A percentile compares a stretch with the other conserved stretches of the same genome.
Evolutionary conservation across 1,140 invertebrate species (phyloP).

Genomic region (Camponotus floridanus): DNA sequence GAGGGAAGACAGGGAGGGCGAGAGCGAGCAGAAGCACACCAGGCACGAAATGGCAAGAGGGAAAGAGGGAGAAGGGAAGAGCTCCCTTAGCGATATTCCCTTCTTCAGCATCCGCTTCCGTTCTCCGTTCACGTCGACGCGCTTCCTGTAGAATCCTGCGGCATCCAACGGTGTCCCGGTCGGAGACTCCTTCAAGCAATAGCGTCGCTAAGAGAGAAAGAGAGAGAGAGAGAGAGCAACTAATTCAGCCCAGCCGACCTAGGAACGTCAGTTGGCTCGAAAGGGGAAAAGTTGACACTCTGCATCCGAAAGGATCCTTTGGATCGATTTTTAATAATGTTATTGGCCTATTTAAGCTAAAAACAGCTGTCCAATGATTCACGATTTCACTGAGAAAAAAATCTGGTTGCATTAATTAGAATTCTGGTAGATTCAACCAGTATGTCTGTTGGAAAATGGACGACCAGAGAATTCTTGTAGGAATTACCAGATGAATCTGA

Average conservation of each 20-base stretch:
- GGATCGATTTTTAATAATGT: conserved; percentile 18
- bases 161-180: conserved; percentile 7
- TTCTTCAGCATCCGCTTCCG: conserved; percentile 57
- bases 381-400: no score
- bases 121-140: conserved; percentile 27
- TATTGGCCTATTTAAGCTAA: conserved; percentile 29
- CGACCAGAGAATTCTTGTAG: no score
- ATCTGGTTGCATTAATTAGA: no score
- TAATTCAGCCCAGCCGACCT: conserved; percentile 41
- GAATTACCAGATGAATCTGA: no score
- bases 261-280: conserved; percentile 42
- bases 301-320: conserved; percentile 29
- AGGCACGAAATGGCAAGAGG: conserved; percentile 48
- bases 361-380: neutral
- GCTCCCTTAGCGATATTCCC: conserved; percentile 64
- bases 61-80: conserved; percentile 55
- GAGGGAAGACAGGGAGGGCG: neutral
- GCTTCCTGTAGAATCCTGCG: conserved; percentile 26
- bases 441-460: no score
- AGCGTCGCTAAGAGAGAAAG: neutral
- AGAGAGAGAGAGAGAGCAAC: neutral
- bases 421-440: no score
- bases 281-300: conserved; percentile 50
- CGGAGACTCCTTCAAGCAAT: conserved; percentile 9
- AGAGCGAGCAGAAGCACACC: neutral